Percentiles rank a stretch among this genome's conserved stretches.
Evolutionary conservation across 2,888 invertebrate genomes (phyloP).

Genomic region (Eumacrocentrus americanus): DNA sequence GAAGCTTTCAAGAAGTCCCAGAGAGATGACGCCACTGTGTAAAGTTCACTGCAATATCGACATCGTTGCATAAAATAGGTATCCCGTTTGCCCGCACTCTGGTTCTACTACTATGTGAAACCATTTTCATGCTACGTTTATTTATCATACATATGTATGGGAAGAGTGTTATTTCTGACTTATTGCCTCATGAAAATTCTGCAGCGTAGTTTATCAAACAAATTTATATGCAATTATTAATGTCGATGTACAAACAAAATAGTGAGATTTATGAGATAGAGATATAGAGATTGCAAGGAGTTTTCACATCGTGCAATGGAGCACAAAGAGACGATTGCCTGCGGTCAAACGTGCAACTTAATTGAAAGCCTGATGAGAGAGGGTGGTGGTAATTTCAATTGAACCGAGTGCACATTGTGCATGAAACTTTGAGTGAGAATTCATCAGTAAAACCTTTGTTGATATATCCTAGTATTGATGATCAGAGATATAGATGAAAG

Average conservation of each 20-base stretch:
- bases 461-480: no score
- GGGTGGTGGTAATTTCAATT: background rate
- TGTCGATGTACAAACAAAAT: no score
- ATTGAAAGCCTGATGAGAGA: background rate
- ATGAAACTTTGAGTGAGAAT: background rate
- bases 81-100: constrained; percentile 29
- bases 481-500: no score
- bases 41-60: constrained; percentile 44
- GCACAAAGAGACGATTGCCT: background rate
- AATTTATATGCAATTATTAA: background rate
- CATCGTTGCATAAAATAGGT: constrained; percentile 45
- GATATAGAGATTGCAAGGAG: no score
- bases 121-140: constrained; percentile 17
- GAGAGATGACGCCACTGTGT: constrained; percentile 37
- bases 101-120: constrained; percentile 25
- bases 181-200: background rate
- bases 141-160: background rate
- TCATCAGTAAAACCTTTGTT: constrained; percentile 3
- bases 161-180: background rate
- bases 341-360: background rate
- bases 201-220: background rate
- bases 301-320: background rate
- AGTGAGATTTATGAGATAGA: no score
- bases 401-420: background rate
- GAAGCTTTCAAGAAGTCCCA: constrained; percentile 12